phyloP scores from a whole-genome alignment of 2,888 invertebrate species.

The Amblyjoppa proteus region DNA sequence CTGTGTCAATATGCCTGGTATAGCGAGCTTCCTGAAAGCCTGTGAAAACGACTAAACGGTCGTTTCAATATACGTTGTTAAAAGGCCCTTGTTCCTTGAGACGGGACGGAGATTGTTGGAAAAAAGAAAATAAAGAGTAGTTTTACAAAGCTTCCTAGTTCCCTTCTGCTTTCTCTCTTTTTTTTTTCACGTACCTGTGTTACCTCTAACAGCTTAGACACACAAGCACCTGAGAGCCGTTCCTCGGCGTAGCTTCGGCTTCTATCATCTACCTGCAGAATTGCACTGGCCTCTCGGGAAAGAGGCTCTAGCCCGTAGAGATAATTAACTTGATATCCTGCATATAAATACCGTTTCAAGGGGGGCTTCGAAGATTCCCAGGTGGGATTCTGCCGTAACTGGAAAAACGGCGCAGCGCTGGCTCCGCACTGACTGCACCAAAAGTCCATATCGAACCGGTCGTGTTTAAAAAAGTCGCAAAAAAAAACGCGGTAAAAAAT shows the following conservation, averaged over 20 bases:
- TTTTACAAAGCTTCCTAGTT: conserved; percentile 2
- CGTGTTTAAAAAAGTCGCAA: too few species aligned
- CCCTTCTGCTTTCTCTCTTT: neutral
- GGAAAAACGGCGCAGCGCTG: too few species aligned
- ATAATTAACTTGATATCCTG: conserved; percentile 7
- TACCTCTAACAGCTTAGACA: neutral
- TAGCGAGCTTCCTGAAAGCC: neutral
- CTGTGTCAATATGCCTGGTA: conserved; percentile 31
- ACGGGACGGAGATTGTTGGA: neutral
- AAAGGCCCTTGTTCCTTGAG: conserved; percentile 5
- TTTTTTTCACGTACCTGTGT: neutral
- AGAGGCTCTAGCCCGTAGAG: neutral
- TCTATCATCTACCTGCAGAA: neutral
- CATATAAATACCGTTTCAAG: neutral
- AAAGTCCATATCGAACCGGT: too few species aligned
- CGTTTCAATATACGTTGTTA: conserved; percentile 4
- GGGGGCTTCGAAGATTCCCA: too few species aligned
- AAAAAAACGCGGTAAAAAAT: too few species aligned
- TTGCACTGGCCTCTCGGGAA: neutral
- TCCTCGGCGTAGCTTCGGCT: conserved; percentile 2
- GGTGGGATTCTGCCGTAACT: too few species aligned
- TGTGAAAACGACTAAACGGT: conserved; percentile 2
- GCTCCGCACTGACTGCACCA: too few species aligned
- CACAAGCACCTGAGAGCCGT: neutral
- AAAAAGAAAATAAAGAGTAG: neutral